Evolutionary conservation across 92 coral and sea anemone genomes (phyloP).

Genomic region (Blastomussa wellsi): DNA sequence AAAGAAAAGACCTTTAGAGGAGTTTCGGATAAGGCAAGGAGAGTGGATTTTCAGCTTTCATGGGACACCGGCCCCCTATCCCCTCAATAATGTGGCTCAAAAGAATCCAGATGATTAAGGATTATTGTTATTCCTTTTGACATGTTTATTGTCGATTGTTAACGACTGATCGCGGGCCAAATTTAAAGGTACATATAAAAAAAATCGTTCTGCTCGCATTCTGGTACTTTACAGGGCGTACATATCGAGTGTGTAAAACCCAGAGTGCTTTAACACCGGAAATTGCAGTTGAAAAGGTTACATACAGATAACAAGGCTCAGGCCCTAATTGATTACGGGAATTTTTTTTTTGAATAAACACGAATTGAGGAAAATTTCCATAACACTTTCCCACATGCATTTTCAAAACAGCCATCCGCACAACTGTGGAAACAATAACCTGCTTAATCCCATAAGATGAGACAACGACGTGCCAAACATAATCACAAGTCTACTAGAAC

Average conservation of each 20-base stretch:
- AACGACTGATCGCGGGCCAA: neutral
- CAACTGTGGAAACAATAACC: slow-evolving; percentile 4
- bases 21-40: too few species aligned
- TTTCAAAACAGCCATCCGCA: neutral
- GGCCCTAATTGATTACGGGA: neutral
- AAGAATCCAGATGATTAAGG: too few species aligned
- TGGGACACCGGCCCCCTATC: neutral
- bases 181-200: neutral
- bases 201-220: neutral
- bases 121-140: neutral
- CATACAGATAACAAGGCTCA: slow-evolving; percentile 19
- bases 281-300: slow-evolving; percentile 69
- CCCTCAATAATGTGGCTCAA: too few species aligned
- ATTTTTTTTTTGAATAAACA: neutral
- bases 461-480: slow-evolving; percentile 1
- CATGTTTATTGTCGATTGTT: neutral
- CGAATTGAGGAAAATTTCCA: neutral
- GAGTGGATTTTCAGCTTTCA: too few species aligned
- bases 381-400: neutral
- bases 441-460: slow-evolving; percentile 4
- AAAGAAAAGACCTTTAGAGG: too few species aligned
- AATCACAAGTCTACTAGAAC: neutral
- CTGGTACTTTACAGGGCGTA: neutral
- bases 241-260: slow-evolving; percentile 6
- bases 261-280: slow-evolving; percentile 58